A percentile compares a stretch with the other conserved stretches of the same genome.
phyloP scores from a whole-genome alignment of 2,113 vertebrate species.

The Podiceps cristatus region DNA sequence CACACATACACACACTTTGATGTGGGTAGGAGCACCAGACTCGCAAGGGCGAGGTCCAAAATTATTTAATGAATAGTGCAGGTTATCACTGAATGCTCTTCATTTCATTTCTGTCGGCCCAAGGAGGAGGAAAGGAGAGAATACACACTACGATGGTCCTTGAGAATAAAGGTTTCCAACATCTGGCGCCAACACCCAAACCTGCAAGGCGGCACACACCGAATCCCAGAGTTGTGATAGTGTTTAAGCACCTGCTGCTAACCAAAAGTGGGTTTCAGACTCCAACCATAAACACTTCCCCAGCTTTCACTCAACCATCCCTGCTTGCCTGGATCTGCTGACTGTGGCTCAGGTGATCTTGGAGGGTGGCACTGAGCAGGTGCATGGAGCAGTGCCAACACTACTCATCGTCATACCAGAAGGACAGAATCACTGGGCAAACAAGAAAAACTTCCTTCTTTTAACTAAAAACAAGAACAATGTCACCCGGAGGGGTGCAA shows the following conservation, averaged over 20 bases:
- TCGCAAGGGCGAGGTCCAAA: neutral
- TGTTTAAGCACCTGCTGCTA: neutral
- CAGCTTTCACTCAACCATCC: neutral
- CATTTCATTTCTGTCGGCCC: neutral
- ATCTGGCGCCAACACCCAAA: neutral
- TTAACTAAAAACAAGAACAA: conserved; percentile 63
- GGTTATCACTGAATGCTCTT: neutral
- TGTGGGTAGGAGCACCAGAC: neutral
- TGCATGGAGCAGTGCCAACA: conserved; percentile 73
- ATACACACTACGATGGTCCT: neutral
- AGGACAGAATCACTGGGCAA: conserved; percentile 67
- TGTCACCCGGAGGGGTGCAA: conserved; percentile 20
- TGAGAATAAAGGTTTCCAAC: neutral
- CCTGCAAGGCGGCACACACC: neutral
- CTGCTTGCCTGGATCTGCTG: conserved; percentile 30
- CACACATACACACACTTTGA: neutral
- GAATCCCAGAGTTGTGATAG: neutral
- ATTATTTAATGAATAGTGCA: neutral
- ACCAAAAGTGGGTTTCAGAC: neutral
- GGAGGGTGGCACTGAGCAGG: conserved; percentile 79
- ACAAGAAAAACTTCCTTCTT: conserved; percentile 66
- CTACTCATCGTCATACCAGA: conserved; percentile 79
- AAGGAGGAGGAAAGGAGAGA: neutral
- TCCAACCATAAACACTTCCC: neutral
- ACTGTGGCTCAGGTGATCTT: conserved; percentile 43